Evolutionary conservation across 1,140 invertebrate species (phyloP).

Genomic region (Brachionus asplanchnoidis): DNA sequence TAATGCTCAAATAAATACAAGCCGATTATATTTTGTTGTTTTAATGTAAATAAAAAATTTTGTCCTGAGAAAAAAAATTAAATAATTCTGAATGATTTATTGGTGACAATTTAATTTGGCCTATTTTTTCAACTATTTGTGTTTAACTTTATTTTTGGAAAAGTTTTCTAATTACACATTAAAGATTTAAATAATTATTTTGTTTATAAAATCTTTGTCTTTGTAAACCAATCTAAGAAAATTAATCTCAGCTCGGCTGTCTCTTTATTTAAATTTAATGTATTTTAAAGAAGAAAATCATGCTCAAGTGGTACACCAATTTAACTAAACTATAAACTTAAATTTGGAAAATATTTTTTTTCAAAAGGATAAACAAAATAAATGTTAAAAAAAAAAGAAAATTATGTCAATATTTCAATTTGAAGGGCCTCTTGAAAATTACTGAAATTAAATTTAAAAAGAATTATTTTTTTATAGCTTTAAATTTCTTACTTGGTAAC

Average conservation of each 20-base stretch:
- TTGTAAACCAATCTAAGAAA: not conserved
- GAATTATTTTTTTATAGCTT: not conserved
- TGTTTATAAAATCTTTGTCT: not conserved
- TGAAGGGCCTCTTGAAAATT: conserved; percentile 17
- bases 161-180: not conserved
- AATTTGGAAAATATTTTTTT: not conserved
- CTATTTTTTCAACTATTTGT: not conserved
- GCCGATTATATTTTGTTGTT: no score
- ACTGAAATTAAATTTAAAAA: not conserved
- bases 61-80: not conserved
- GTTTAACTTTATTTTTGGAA: not conserved
- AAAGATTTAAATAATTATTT: not conserved
- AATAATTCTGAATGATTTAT: not conserved
- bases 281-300: not conserved
- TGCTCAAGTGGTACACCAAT: not conserved
- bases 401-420: not conserved
- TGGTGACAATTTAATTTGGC: not conserved
- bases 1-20: no score
- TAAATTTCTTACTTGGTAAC: not conserved
- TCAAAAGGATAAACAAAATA: not conserved
- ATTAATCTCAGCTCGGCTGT: not conserved
- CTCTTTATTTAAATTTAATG: not conserved
- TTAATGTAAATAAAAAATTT: no score
- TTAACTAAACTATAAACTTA: not conserved
- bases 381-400: conserved; percentile 16